These are phyloP conservation scores for Macrotrachela quadricornifera DNA, from an alignment of 1,140 invertebrate species.

Conservation along the genomic window DNA sequence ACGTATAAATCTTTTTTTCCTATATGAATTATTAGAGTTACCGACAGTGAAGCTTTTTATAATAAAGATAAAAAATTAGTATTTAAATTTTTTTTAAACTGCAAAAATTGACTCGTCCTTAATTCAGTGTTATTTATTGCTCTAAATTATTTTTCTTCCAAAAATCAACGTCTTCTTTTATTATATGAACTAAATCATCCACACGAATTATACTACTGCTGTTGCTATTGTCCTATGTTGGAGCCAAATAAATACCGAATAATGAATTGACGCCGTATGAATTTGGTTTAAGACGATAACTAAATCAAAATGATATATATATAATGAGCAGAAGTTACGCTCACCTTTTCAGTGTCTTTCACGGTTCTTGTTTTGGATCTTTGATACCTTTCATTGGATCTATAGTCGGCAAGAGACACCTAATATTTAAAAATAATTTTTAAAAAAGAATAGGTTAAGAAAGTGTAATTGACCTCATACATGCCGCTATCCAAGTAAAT, in stretches of 20 bases:
- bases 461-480: slow-evolving; percentile 11
- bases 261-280: neutral
- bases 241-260: slow-evolving; percentile 1
- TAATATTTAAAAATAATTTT: neutral
- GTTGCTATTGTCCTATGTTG: neutral
- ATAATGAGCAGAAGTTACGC: neutral
- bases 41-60: too few relatives aligned
- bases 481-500: slow-evolving; percentile 14
- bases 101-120: too few relatives aligned
- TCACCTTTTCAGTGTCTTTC: slow-evolving; percentile 18
- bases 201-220: too few relatives aligned
- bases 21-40: too few relatives aligned
- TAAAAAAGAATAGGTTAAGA: neutral
- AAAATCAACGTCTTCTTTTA: too few relatives aligned
- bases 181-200: too few relatives aligned
- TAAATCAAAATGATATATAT: neutral
- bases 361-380: slow-evolving; percentile 15
- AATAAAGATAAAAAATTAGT: too few relatives aligned
- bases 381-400: slow-evolving; percentile 16
- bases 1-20: too few relatives aligned
- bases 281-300: neutral
- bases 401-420: slow-evolving; percentile 20
- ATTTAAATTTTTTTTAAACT: too few relatives aligned
- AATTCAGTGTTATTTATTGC: too few relatives aligned
- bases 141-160: too few relatives aligned